Percentiles rank a stretch among this genome's conserved stretches.
Evolutionary conservation across 2,888 invertebrate species (phyloP).

Genomic region (Rhaphigaster nebulosa): DNA sequence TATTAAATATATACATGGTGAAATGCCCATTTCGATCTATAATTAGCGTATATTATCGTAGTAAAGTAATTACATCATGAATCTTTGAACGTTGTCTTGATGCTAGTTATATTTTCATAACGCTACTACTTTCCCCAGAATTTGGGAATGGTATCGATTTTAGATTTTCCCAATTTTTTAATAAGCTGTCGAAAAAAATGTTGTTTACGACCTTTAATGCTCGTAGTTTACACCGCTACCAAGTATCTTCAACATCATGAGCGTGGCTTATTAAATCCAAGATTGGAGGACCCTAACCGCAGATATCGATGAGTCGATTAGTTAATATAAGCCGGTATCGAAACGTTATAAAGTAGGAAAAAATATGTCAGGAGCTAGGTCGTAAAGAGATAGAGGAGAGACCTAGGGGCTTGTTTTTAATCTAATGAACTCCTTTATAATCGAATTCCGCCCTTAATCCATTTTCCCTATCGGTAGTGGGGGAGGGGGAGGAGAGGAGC

Average conservation of each 20-base stretch:
- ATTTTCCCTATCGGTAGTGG: not conserved
- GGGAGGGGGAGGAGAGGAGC: not conserved
- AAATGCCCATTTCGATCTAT: not conserved
- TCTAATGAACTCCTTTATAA: conserved; percentile 44
- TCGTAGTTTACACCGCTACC: not conserved
- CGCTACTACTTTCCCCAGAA: not conserved
- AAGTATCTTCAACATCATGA: not conserved
- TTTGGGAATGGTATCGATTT: not conserved
- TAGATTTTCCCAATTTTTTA: not conserved
- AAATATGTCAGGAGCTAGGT: not conserved
- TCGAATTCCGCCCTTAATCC: conserved; percentile 36
- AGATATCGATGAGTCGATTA: not conserved
- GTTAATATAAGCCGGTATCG: conserved; percentile 13
- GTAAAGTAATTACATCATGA: too few relatives aligned
- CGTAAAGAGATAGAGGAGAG: not conserved
- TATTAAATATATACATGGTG: not conserved
- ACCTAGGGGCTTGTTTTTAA: not conserved
- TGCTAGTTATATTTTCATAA: too few relatives aligned
- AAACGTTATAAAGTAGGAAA: conserved; percentile 24
- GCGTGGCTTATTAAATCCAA: not conserved
- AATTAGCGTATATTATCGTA: not conserved
- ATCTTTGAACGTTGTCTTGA: not conserved
- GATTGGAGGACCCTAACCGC: not conserved
- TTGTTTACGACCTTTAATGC: not conserved
- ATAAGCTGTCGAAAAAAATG: not conserved